Conservation (phyloP, 2,888 invertebrate species). For the Drosophila setosimentum region DNA sequence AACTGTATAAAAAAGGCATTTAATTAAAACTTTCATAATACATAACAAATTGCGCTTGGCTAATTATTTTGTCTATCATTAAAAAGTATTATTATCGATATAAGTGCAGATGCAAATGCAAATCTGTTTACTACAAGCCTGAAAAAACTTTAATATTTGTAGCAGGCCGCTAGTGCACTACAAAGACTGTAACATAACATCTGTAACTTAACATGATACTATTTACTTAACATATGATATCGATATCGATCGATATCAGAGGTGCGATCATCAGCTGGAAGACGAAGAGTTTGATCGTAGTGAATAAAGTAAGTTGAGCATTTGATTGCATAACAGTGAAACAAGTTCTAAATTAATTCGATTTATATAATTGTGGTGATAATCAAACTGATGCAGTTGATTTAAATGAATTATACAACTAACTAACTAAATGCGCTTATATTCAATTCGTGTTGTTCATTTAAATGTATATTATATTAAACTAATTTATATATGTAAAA, state of each 20-base stretch:
- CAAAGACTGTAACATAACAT: not conserved
- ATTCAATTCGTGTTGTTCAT: constrained; percentile 38
- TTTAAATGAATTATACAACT: constrained; percentile 66
- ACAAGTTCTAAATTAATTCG: constrained; percentile 28
- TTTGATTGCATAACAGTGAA: not conserved
- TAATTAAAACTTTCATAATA: not conserved
- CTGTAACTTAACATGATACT: not conserved
- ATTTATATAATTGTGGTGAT: constrained; percentile 31
- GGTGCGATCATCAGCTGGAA: not conserved
- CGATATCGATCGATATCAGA: not conserved
- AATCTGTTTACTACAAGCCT: constrained; percentile 25
- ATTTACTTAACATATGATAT: not conserved
- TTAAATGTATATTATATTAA: constrained; percentile 9
- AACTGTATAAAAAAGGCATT: not conserved
- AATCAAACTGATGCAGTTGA: constrained; percentile 33
- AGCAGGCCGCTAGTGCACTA: too few species aligned
- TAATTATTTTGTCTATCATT: constrained; percentile 29
- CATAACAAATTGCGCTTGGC: constrained; percentile 14
- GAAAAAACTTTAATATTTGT: constrained; percentile 21
- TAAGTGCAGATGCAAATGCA: constrained; percentile 20
- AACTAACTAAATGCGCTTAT: constrained; percentile 50
- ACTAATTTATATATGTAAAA: constrained; percentile 1
- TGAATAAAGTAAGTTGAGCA: not conserved
- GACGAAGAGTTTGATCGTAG: not conserved
- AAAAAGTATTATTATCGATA: constrained; percentile 10